Percentiles rank a stretch among this genome's conserved stretches.
phyloP scores from a whole-genome alignment of 92 coral and sea anemone species.

The Galaxea fascicularis region DNA sequence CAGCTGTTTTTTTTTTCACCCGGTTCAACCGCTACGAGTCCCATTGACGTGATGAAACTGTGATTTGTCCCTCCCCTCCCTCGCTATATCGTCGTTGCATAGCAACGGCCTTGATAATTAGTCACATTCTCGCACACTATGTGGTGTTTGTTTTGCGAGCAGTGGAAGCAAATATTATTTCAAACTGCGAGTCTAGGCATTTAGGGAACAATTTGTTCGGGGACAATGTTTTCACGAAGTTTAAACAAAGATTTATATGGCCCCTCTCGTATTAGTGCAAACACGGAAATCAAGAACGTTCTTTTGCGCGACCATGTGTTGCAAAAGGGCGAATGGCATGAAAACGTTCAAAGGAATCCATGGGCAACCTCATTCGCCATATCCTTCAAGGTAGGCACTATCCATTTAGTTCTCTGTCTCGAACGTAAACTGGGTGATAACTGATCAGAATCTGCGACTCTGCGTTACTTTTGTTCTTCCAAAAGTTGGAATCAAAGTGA shows the following conservation, averaged over 20 bases:
- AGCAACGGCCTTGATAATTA: constrained; percentile 8
- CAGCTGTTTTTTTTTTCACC: no score
- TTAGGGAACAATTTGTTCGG: constrained; percentile 11
- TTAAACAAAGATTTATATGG: constrained; percentile 77
- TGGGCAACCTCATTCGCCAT: constrained; percentile 78
- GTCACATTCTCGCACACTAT: constrained; percentile 12
- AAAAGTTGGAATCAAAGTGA: background rate
- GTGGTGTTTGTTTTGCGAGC: constrained; percentile 8
- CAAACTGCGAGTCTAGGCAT: background rate
- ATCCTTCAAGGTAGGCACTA: constrained; percentile 70
- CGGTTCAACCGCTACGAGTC: no score
- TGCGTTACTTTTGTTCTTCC: background rate
- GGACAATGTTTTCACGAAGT: constrained; percentile 26
- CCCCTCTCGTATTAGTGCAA: constrained; percentile 78
- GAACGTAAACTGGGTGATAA: background rate
- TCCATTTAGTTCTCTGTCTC: background rate
- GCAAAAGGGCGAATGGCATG: constrained; percentile 79
- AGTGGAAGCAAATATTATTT: constrained; percentile 18
- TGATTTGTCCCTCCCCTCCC: constrained; percentile 27
- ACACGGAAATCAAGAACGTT: constrained; percentile 75
- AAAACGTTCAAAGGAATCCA: constrained; percentile 32
- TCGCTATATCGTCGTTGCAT: constrained; percentile 12
- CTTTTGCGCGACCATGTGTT: constrained; percentile 75
- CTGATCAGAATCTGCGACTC: background rate
- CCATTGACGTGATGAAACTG: no score